phyloP scores from a whole-genome alignment of 1,140 invertebrate genomes.

The Diorhabda carinulata region DNA sequence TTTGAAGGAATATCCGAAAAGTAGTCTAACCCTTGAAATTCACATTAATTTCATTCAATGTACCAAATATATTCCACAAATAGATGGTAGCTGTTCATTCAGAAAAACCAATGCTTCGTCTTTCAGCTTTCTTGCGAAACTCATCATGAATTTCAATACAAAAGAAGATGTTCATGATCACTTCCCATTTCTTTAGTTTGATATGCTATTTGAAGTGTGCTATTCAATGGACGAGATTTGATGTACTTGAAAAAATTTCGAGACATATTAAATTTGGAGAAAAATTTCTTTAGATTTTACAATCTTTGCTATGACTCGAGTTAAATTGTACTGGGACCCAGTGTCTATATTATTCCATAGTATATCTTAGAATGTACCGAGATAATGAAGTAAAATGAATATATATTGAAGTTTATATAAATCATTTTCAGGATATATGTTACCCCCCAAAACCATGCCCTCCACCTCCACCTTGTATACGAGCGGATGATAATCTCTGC shows the following conservation, averaged over 20 bases:
- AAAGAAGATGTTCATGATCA: no score
- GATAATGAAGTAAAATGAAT: conserved; percentile 14
- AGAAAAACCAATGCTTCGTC: no score
- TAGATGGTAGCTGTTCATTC: no score
- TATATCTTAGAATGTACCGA: conserved; percentile 18
- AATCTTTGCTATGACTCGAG: not conserved
- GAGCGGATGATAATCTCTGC: conserved; percentile 23
- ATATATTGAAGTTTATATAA: conserved; percentile 25
- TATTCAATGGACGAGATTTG: no score
- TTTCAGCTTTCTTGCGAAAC: no score
- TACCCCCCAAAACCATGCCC: conserved; percentile 2
- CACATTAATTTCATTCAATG: no score
- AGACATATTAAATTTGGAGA: not conserved
- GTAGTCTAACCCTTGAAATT: no score
- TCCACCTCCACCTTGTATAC: not conserved
- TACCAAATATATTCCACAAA: no score
- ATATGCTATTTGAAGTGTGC: no score
- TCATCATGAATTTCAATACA: no score
- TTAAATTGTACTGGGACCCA: not conserved
- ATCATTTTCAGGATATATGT: conserved; percentile 23
- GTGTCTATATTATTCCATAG: conserved; percentile 20
- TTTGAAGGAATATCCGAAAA: no score
- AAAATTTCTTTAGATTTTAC: not conserved
- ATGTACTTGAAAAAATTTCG: not conserved
- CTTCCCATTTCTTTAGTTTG: no score